Percentiles rank a stretch among this genome's conserved stretches.
Conservation (phyloP, 2,113 vertebrate species). For the Fregata magnificens region DNA sequence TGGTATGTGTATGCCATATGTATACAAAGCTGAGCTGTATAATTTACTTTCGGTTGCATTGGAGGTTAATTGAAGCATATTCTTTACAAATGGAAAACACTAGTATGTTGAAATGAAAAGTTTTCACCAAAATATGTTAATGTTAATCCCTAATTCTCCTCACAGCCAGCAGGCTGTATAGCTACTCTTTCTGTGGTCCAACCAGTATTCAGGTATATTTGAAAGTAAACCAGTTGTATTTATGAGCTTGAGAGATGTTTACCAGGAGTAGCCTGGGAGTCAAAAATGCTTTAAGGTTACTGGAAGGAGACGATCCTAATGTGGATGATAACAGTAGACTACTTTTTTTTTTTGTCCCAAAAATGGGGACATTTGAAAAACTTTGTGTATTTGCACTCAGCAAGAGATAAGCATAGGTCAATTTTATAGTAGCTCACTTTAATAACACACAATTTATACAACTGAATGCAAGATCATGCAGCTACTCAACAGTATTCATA, state of each 20-base stretch:
- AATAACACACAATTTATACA: background rate
- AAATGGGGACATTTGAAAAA: background rate
- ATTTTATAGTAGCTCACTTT: background rate
- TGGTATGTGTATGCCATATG: background rate
- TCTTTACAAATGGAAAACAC: background rate
- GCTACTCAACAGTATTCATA: background rate
- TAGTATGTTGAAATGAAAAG: background rate
- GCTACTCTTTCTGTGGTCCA: background rate
- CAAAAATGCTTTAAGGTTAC: background rate
- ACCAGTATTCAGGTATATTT: background rate
- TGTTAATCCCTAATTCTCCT: background rate
- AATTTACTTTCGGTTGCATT: background rate
- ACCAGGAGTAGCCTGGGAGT: background rate
- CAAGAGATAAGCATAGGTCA: background rate
- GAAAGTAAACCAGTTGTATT: background rate
- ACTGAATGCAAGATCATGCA: background rate
- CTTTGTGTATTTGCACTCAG: background rate
- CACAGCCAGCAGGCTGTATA: background rate
- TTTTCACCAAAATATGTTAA: background rate
- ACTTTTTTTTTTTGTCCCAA: background rate
- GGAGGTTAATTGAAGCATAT: background rate
- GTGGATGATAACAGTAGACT: background rate
- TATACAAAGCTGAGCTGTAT: background rate
- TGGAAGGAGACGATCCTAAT: background rate
- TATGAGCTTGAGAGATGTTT: background rate